A percentile compares a stretch with the other conserved stretches of the same genome.
Evolutionary conservation across 1,140 invertebrate genomes (phyloP).

Genomic region (Ceratina calcarata): DNA sequence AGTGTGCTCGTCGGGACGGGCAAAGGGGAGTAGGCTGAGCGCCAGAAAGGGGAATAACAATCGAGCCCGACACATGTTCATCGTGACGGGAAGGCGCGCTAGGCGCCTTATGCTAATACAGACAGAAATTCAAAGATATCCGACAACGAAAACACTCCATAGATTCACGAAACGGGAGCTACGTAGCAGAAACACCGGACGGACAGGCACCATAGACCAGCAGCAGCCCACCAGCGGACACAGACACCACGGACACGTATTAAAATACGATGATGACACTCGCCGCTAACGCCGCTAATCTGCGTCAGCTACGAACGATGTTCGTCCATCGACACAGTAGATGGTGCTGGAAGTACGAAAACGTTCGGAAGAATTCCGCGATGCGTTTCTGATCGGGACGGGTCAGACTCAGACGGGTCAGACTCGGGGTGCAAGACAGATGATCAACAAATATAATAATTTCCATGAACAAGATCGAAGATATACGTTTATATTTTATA

Average conservation of each 20-base stretch:
- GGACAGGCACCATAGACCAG: slow-evolving; percentile 35
- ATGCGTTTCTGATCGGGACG: no score
- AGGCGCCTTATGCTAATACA: slow-evolving; percentile 57
- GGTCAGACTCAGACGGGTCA: no score
- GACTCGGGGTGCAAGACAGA: no score
- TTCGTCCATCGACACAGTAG: slow-evolving; percentile 48
- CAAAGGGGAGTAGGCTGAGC: slow-evolving; percentile 67
- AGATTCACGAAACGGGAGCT: slow-evolving; percentile 54
- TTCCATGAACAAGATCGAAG: slow-evolving; percentile 20
- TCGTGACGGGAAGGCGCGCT: slow-evolving; percentile 56
- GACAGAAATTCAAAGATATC: slow-evolving; percentile 54
- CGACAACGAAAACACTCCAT: slow-evolving; percentile 62
- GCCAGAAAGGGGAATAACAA: slow-evolving; percentile 70
- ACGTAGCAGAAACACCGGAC: slow-evolving; percentile 57
- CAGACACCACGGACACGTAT: slow-evolving; percentile 52
- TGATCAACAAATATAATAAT: not conserved
- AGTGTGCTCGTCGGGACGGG: slow-evolving; percentile 82
- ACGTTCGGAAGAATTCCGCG: no score
- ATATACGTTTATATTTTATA: slow-evolving; percentile 37
- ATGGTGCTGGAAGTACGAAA: slow-evolving; percentile 35
- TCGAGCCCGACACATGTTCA: slow-evolving; percentile 67
- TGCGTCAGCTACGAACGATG: slow-evolving; percentile 28
- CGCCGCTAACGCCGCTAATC: slow-evolving; percentile 48
- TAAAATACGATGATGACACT: slow-evolving; percentile 42
- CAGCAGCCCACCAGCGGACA: no score